A percentile compares a stretch with the other conserved stretches of the same genome.
Evolutionary conservation across 1,140 invertebrate genomes (phyloP).

Genomic region (Drosophila lowei): DNA sequence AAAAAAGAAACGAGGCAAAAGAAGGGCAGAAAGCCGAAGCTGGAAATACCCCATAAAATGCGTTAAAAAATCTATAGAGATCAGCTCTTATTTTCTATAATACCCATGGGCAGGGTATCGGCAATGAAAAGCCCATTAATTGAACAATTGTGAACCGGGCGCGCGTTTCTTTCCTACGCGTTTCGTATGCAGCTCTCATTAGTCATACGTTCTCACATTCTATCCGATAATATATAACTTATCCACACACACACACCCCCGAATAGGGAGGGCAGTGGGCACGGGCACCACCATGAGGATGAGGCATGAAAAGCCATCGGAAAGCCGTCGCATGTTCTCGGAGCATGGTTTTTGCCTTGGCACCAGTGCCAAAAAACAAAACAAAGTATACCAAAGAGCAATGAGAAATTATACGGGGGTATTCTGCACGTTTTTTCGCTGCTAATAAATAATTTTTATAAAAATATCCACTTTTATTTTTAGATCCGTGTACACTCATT

Average conservation of each 20-base stretch:
- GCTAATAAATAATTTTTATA: conserved; percentile 44
- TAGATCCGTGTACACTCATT: conserved; percentile 20
- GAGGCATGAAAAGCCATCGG: conserved; percentile 44
- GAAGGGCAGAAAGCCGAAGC: no score
- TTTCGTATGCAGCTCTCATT: conserved; percentile 45
- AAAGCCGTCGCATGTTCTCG: conserved; percentile 37
- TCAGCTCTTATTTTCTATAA: no score
- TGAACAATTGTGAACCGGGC: conserved; percentile 35
- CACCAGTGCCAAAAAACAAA: conserved; percentile 45
- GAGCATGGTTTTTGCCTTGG: conserved; percentile 32
- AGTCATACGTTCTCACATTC: conserved; percentile 48
- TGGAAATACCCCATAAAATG: no score
- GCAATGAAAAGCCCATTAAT: conserved; percentile 6
- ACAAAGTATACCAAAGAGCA: not conserved
- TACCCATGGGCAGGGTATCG: not conserved
- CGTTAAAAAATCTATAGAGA: not conserved
- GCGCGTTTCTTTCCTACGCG: not conserved
- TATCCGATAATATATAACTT: conserved; percentile 22
- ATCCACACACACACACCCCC: not conserved
- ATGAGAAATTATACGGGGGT: conserved; percentile 25
- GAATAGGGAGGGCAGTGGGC: not conserved
- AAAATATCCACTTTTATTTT: conserved; percentile 37
- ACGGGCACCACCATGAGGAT: conserved; percentile 17
- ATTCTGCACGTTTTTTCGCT: conserved; percentile 62
- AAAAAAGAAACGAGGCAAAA: no score